Percentiles rank a stretch among this genome's conserved stretches.
Conservation (phyloP, 2,888 invertebrate genomes). For the Rhagonycha fulva region DNA sequence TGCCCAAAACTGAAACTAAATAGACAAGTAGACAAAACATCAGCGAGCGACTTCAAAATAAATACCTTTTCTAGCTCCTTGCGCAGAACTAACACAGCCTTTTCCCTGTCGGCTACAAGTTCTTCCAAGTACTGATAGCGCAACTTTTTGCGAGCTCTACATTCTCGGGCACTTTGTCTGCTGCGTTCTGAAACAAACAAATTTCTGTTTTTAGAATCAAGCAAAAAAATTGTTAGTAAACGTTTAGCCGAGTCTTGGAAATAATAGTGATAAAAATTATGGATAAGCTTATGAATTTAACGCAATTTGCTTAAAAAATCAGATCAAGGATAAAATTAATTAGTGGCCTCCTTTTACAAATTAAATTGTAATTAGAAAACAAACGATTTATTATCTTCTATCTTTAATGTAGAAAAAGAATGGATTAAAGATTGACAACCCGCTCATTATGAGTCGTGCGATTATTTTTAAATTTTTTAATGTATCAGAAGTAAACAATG, state of each 20-base stretch:
- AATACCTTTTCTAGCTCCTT: conserved; percentile 89
- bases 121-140: conserved; percentile 97
- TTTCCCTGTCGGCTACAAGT: conserved; percentile 89
- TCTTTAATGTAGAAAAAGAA: too few species aligned
- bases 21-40: conserved; percentile 39
- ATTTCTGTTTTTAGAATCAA: not conserved
- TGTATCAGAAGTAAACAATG: too few species aligned
- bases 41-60: not conserved
- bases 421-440: too few species aligned
- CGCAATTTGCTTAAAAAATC: not conserved
- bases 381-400: not conserved
- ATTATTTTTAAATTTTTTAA: too few species aligned
- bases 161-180: conserved; percentile 96
- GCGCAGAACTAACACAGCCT: conserved; percentile 84
- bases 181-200: conserved; percentile 75
- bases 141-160: conserved; percentile 93
- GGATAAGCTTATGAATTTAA: not conserved
- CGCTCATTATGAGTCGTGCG: too few species aligned
- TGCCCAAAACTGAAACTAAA: conserved; percentile 81
- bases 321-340: not conserved
- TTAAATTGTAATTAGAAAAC: not conserved
- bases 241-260: not conserved
- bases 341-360: not conserved
- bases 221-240: not conserved
- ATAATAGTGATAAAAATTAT: not conserved